phyloP scores from a whole-genome alignment of 2,797 vertebrate species.

The Chaunax sp. region DNA sequence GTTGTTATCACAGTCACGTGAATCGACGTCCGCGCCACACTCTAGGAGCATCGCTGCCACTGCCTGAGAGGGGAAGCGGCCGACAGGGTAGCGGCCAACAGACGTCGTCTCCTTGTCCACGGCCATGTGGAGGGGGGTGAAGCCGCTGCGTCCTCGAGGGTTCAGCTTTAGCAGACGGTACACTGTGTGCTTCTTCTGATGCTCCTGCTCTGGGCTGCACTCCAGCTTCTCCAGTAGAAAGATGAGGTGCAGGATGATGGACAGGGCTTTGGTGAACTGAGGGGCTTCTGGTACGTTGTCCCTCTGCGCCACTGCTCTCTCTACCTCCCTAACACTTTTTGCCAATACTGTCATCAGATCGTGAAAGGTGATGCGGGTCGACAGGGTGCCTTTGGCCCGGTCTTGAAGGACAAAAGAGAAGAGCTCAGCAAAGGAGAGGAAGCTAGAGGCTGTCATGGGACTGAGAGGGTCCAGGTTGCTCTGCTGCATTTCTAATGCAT shows the following conservation, averaged over 20 bases:
- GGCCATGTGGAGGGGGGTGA: slow-evolving; percentile 94
- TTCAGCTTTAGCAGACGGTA: slow-evolving; percentile 94
- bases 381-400: slow-evolving; percentile 90
- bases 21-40: slow-evolving; percentile 93
- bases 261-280: slow-evolving; percentile 93
- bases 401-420: slow-evolving; percentile 97
- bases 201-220: slow-evolving; percentile 89
- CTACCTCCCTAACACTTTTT: slow-evolving; percentile 94
- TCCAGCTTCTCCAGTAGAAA: slow-evolving; percentile 94
- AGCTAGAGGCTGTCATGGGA: slow-evolving; percentile 97
- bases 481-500: slow-evolving; percentile 97
- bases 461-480: slow-evolving; percentile 95
- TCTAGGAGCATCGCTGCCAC: slow-evolving; percentile 91
- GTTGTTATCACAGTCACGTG: slow-evolving; percentile 95
- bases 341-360: slow-evolving; percentile 94
- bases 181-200: slow-evolving; percentile 92
- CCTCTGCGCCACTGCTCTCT: slow-evolving; percentile 89
- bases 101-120: slow-evolving; percentile 94
- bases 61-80: slow-evolving; percentile 90
- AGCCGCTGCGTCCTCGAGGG: slow-evolving; percentile 89
- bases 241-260: slow-evolving; percentile 94
- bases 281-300: slow-evolving; percentile 89
- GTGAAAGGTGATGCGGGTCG: slow-evolving; percentile 89
- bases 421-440: slow-evolving; percentile 96
- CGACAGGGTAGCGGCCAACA: slow-evolving; percentile 94